Evolutionary conservation across 92 coral and sea anemone genomes (phyloP), one percentile per base, ranked within the genome.

Genomic region (Paragorgia papillata): DNA sequence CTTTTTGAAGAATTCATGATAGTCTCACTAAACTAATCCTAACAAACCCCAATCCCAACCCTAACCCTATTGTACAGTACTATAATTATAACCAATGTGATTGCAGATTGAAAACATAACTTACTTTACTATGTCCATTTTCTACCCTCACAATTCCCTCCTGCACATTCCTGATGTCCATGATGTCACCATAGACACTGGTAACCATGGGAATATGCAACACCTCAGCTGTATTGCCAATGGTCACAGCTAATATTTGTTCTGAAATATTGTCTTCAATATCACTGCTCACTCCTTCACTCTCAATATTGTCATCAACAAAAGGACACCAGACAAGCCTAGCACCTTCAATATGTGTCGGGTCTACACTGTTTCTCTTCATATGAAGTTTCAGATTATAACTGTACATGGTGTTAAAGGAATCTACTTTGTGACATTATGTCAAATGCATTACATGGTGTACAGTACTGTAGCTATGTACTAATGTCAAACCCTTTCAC

Each of bases 281-380:
- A 1, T 62, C 62, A 21, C 35, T 84, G 19, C 20, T 41, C 18
- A 20, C 71, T 6, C 80, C 83, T 40, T 79, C 92, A 1, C 80
- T 85, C 0, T 89, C 94, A 5, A 82, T 85, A 0, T 83, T 86
- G 54, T 92, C 97, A 15, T 87, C 89, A 48, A 95, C 71, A 62
- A 86, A 89, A 2, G 99, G 97, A 70, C 91, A 88, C 99, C 99
- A 95, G 19, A 89, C 73, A 12, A 95, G 66, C 27, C 96, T 82
- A 69, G 87, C 93, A 22, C 88, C 82, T 68, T 91, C 90, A 17
- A 91, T 87, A 1, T 82, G 40, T 50, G 40, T 40, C 15, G 78
- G 50, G 12, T 24, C 32, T 71, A 81, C 60, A 22, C 56, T 79
- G 10, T 76, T 50, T 39, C 92, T 86, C 70, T 91, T 88, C 59